phyloP scores from a whole-genome alignment of 2,888 invertebrate species.

The Calameuta idolon region DNA sequence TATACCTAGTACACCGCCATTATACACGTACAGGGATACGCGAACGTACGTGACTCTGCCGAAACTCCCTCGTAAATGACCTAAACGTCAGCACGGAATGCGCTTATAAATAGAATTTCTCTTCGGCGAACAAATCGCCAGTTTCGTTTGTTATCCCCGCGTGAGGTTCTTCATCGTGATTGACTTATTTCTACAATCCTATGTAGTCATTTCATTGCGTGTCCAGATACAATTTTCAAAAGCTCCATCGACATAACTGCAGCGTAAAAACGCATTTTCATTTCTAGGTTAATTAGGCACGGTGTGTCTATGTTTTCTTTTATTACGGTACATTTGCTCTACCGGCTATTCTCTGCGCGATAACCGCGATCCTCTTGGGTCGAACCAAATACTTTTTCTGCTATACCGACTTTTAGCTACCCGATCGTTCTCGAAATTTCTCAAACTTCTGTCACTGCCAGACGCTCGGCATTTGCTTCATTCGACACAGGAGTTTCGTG shows the following conservation, averaged over 20 bases:
- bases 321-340: background rate
- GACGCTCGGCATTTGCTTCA: background rate
- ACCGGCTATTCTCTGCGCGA: too few relatives aligned
- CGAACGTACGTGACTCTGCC: background rate
- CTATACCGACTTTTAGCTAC: background rate
- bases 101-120: background rate
- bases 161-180: background rate
- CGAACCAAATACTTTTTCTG: background rate
- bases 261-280: background rate
- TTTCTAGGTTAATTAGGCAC: background rate
- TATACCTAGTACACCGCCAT: background rate
- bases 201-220: background rate
- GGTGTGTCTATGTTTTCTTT: background rate
- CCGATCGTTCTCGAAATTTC: background rate
- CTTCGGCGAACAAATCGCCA: background rate
- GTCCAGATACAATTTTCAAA: background rate
- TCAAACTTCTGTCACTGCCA: background rate
- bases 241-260: background rate
- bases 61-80: background rate
- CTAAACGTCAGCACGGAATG: background rate
- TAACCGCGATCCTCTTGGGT: background rate
- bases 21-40: background rate
- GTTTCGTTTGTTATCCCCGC: background rate
- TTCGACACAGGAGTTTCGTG: background rate
- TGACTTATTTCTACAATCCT: background rate